These are phyloP conservation scores for Sarcophaga caerulescens DNA, from an alignment of 2,888 invertebrate genomes.

Conservation along the genomic window DNA sequence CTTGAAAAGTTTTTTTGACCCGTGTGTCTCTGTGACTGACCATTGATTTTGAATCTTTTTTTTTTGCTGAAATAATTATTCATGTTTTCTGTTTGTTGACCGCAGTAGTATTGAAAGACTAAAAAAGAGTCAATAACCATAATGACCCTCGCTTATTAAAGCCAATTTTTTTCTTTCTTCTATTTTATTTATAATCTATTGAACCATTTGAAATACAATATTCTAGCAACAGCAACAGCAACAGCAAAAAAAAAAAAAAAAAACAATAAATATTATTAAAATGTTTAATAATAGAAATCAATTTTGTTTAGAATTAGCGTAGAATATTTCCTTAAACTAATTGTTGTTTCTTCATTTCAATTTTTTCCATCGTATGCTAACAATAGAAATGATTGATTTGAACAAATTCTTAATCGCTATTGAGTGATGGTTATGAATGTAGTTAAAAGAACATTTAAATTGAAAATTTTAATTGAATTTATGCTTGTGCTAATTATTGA, in stretches of 20 bases:
- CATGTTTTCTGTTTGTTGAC: constrained; percentile 46
- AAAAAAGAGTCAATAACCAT: constrained; percentile 49
- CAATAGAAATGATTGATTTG: constrained; percentile 27
- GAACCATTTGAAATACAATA: constrained; percentile 2
- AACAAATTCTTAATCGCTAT: constrained; percentile 39
- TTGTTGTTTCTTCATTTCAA: constrained; percentile 9
- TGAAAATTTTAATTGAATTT: neutral
- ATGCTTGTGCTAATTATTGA: neutral
- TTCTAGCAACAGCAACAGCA: neutral
- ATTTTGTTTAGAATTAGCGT: neutral
- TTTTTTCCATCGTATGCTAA: neutral
- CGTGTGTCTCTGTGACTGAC: neutral
- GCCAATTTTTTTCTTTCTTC: neutral
- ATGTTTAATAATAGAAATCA: neutral
- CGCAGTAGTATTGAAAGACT: neutral
- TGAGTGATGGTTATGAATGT: neutral
- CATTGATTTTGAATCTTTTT: neutral
- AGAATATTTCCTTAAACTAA: constrained; percentile 37
- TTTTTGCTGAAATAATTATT: neutral
- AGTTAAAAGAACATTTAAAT: constrained; percentile 2
- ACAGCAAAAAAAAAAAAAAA: neutral
- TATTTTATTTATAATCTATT: constrained; percentile 15
- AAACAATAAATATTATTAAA: neutral
- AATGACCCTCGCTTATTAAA: constrained; percentile 48
- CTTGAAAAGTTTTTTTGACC: constrained; percentile 52